Evolutionary conservation across 2,113 vertebrate species (phyloP).

Genomic region (Apteryx owenii): DNA sequence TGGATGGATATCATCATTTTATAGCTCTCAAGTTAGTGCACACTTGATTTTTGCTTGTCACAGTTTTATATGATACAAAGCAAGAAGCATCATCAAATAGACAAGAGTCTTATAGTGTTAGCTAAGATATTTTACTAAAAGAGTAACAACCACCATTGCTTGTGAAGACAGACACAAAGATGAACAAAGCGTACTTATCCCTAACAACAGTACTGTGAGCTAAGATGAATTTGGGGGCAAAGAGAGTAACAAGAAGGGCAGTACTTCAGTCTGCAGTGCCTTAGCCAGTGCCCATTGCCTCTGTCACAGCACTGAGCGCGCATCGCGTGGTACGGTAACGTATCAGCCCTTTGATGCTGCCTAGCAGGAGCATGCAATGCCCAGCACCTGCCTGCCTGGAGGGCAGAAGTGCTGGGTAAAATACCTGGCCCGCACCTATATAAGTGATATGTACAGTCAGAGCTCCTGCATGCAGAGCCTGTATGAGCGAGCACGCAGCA

Average conservation of each 20-base stretch:
- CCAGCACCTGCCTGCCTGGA: background rate
- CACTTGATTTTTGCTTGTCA: background rate
- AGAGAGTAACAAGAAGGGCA: background rate
- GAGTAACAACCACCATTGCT: background rate
- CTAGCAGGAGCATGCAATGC: background rate
- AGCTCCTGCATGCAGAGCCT: background rate
- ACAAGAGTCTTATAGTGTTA: background rate
- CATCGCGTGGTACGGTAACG: fast-evolving
- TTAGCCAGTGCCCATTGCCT: too few species aligned
- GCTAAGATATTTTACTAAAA: background rate
- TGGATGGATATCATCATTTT: background rate
- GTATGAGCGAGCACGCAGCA: background rate
- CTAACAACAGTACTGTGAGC: fast-evolving
- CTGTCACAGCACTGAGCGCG: background rate
- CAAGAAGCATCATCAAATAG: background rate
- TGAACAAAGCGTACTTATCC: background rate
- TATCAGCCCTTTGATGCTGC: background rate
- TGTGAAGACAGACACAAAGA: background rate
- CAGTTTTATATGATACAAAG: background rate
- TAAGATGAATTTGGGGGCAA: background rate
- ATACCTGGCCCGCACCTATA: background rate
- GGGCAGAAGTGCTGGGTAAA: background rate
- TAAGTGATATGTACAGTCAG: background rate
- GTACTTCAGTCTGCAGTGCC: background rate
- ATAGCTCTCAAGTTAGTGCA: background rate